phyloP scores from a whole-genome alignment of 2,888 invertebrate genomes.

The Folsomia candida region DNA sequence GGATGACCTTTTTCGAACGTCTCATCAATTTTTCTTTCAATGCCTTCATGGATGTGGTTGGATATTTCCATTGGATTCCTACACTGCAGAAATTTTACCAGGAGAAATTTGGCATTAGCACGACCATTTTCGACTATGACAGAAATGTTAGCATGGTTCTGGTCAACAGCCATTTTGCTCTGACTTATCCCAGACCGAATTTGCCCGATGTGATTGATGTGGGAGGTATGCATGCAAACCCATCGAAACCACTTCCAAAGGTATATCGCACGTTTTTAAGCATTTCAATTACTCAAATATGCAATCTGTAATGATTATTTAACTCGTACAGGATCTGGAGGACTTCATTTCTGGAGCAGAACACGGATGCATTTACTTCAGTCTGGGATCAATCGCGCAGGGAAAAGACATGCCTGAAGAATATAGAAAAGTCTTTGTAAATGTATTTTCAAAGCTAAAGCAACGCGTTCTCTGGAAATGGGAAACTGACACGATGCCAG shows the following conservation, averaged over 20 bases:
- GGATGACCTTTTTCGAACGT: slow-evolving; percentile 51
- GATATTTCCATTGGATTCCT: slow-evolving; percentile 52
- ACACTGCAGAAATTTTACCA: slow-evolving; percentile 27
- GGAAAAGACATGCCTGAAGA: slow-evolving; percentile 77
- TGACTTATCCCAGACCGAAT: slow-evolving; percentile 40
- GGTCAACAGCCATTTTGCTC: slow-evolving; percentile 47
- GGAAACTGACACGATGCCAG: slow-evolving; percentile 59
- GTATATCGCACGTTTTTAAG: slow-evolving; percentile 37
- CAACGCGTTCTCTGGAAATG: slow-evolving; percentile 83
- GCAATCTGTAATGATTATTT: too few species aligned
- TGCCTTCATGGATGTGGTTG: slow-evolving; percentile 53
- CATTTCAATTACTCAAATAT: too few species aligned
- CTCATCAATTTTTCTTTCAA: slow-evolving; percentile 49
- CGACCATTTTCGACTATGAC: too few species aligned
- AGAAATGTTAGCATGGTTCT: slow-evolving; percentile 46
- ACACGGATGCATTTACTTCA: slow-evolving; percentile 76
- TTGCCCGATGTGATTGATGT: slow-evolving; percentile 49
- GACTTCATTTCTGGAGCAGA: slow-evolving; percentile 56
- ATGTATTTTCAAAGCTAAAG: slow-evolving; percentile 71
- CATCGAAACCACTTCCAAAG: slow-evolving; percentile 46
- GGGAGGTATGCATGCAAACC: slow-evolving; percentile 50
- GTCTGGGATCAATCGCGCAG: slow-evolving; percentile 80
- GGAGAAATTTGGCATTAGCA: slow-evolving; percentile 57
- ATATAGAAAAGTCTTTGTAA: slow-evolving; percentile 66
- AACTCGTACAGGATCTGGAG: slow-evolving; percentile 27